Evolutionary conservation across 2,113 vertebrate species (phyloP).

Genomic region (Pituophis catenifer): DNA sequence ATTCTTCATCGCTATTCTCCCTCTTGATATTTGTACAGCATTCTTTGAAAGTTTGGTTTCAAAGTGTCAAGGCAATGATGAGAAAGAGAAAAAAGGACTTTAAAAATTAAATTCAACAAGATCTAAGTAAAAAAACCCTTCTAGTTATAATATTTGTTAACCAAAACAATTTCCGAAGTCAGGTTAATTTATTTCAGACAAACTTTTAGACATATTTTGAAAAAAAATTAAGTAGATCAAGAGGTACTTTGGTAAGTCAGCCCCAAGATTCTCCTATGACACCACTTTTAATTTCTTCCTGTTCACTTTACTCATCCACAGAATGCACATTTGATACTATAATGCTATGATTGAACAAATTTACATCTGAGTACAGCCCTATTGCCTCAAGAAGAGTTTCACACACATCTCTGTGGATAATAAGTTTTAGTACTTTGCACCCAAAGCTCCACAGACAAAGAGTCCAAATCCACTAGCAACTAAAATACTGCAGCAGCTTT

Average conservation of each 20-base stretch:
- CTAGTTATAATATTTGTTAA: background rate
- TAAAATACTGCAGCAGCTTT: background rate
- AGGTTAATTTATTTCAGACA: background rate
- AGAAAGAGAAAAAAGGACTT: constrained; percentile 45
- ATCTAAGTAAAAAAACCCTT: constrained; percentile 1
- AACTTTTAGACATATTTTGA: background rate
- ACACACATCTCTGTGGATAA: background rate
- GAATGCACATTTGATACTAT: background rate
- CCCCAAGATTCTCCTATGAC: background rate
- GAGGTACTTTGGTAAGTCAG: background rate
- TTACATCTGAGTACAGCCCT: background rate
- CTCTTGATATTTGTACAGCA: constrained; percentile 73
- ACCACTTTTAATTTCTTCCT: background rate
- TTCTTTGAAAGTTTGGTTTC: constrained; percentile 67
- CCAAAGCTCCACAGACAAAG: background rate
- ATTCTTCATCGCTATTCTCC: constrained; percentile 73
- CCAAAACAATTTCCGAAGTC: background rate
- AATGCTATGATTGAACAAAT: background rate
- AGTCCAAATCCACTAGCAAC: background rate
- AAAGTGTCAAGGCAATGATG: constrained; percentile 22
- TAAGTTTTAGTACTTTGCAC: background rate
- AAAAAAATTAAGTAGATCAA: background rate
- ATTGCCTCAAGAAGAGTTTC: background rate
- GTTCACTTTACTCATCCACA: background rate
- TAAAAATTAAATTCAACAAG: constrained; percentile 36